Evolutionary conservation across 2,797 vertebrate genomes (phyloP).

Genomic region (Avahi laniger): DNA sequence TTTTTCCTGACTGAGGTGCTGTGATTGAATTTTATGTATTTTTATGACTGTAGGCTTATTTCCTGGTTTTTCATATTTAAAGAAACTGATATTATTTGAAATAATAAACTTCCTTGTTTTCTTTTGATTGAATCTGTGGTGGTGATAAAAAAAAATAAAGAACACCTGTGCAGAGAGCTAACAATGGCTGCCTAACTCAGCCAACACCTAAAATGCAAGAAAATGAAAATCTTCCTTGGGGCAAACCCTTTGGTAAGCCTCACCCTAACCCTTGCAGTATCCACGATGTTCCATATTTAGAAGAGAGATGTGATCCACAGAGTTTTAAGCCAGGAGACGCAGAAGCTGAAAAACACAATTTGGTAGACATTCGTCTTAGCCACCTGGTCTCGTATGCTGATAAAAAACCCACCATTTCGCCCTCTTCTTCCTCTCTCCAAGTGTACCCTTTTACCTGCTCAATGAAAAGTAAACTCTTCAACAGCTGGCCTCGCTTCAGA

Average conservation of each 20-base stretch:
- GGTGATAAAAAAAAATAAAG: slow-evolving; percentile 24
- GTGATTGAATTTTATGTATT: slow-evolving; percentile 40
- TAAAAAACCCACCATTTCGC: neutral
- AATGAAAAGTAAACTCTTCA: neutral
- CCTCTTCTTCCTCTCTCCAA: neutral
- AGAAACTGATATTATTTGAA: slow-evolving; percentile 65
- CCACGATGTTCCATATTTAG: neutral
- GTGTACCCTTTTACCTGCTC: too few species aligned
- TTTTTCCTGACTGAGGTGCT: slow-evolving; percentile 50
- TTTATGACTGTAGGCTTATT: slow-evolving; percentile 65
- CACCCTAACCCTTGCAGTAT: neutral
- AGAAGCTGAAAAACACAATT: neutral
- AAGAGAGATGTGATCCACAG: neutral
- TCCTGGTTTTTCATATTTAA: slow-evolving; percentile 63
- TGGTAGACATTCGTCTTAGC: neutral
- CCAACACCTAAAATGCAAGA: neutral
- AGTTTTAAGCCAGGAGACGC: neutral
- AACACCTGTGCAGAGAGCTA: slow-evolving; percentile 30
- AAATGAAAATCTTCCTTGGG: neutral
- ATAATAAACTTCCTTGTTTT: slow-evolving; percentile 60
- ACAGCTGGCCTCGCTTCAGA: neutral
- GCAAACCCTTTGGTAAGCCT: neutral
- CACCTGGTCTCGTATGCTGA: neutral
- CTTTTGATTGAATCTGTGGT: slow-evolving; percentile 59
- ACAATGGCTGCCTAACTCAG: neutral